These are phyloP conservation scores for Chaetura pelagica DNA, from an alignment of 2,113 vertebrate genomes.

Conservation along the genomic window DNA sequence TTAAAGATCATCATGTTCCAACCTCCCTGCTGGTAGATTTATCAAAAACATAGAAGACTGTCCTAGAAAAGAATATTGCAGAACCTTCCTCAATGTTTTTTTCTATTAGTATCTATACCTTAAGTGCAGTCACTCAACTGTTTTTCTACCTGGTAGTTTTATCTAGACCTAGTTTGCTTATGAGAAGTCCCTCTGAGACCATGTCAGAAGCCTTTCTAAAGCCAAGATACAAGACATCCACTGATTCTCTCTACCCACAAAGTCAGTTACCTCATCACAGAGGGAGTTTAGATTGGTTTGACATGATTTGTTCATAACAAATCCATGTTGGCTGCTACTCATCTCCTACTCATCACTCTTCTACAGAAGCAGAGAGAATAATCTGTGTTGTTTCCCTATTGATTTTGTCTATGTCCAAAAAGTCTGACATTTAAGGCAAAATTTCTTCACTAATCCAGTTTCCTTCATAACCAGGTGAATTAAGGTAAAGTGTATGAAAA, in stretches of 20 bases:
- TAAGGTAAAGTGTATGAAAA: background rate
- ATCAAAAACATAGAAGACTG: background rate
- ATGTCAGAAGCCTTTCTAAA: background rate
- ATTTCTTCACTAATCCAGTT: background rate
- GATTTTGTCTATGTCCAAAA: background rate
- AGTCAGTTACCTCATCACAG: background rate
- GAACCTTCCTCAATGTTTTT: background rate
- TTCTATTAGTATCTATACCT: background rate
- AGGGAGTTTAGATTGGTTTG: background rate
- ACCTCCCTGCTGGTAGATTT: background rate
- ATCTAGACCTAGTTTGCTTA: background rate
- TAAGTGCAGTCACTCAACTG: background rate
- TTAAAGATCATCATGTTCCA: too few relatives aligned
- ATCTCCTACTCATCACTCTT: background rate
- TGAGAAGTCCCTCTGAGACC: background rate
- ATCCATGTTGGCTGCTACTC: slow-evolving; percentile 18
- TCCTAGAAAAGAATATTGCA: background rate
- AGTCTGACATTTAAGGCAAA: background rate
- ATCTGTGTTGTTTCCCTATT: background rate
- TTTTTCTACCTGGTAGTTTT: background rate
- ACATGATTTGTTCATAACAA: slow-evolving; percentile 1
- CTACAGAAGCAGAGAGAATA: background rate
- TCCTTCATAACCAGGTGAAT: background rate
- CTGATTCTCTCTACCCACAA: background rate
- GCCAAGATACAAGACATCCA: background rate